phyloP scores from a whole-genome alignment of 2,113 vertebrate species.

The Numenius arquata region DNA sequence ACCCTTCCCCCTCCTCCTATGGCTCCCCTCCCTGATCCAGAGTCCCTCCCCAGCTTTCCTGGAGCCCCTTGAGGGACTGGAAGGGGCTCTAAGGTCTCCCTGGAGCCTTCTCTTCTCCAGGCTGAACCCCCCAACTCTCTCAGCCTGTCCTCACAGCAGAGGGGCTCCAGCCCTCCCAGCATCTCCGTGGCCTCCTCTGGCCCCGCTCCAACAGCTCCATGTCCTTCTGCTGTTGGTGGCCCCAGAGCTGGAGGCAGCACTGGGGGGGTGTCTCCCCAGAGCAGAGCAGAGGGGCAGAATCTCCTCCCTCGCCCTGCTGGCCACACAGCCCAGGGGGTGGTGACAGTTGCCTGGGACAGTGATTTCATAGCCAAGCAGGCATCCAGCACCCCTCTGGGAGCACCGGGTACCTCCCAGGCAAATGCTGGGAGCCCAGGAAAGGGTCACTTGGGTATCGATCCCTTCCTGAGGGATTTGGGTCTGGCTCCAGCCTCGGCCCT shows the following conservation, averaged over 20 bases:
- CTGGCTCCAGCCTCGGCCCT: neutral
- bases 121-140: too few species aligned
- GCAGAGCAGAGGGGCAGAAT: neutral
- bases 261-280: neutral
- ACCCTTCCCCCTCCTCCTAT: too few species aligned
- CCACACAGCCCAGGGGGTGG: neutral
- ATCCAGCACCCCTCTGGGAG: neutral
- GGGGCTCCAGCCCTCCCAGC: neutral
- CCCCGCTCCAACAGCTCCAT: neutral
- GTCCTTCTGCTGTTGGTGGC: neutral
- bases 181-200: neutral
- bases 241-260: neutral
- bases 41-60: too few species aligned
- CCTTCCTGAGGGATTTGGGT: too few species aligned
- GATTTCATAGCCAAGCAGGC: neutral
- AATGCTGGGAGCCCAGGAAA: rapidly evolving
- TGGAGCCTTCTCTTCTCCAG: too few species aligned
- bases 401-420: rapidly evolving
- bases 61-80: too few species aligned
- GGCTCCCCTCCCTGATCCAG: too few species aligned
- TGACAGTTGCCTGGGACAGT: too few species aligned
- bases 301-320: neutral
- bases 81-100: too few species aligned
- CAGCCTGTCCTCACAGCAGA: neutral
- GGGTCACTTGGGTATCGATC: neutral